These are phyloP conservation scores for Gasterosteus aculeatus DNA, from an alignment of 2,113 vertebrate genomes.

Conservation along the genomic window DNA sequence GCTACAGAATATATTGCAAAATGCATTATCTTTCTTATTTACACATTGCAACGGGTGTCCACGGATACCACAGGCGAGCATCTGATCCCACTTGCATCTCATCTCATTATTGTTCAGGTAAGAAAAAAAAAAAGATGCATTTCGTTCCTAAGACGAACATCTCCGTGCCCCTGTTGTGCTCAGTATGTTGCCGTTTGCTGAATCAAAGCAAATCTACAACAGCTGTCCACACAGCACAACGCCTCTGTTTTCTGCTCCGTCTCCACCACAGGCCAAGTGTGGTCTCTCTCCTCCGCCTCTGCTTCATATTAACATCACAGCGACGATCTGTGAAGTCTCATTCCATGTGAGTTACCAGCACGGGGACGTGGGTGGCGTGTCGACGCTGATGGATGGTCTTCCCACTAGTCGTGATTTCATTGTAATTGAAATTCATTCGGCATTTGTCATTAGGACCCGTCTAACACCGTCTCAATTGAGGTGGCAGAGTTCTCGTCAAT, in stretches of 20 bases:
- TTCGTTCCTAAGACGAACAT: background rate
- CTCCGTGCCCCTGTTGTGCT: background rate
- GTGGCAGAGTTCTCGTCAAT: background rate
- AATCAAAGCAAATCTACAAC: background rate
- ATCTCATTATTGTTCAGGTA: background rate
- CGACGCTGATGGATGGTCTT: slow-evolving; percentile 26
- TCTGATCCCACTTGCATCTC: background rate
- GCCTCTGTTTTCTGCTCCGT: background rate
- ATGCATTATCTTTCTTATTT: background rate
- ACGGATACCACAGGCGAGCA: background rate
- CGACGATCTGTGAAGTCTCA: slow-evolving; percentile 15
- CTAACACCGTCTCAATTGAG: background rate
- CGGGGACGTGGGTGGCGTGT: background rate
- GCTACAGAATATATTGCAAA: background rate
- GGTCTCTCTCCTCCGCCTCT: slow-evolving; percentile 5
- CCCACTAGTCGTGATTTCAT: too few relatives aligned
- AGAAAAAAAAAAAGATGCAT: background rate
- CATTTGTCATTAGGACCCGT: background rate
- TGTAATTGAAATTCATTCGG: background rate
- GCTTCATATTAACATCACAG: slow-evolving; percentile 7
- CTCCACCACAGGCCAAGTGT: background rate
- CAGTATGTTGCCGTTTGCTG: background rate
- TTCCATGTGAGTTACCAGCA: slow-evolving; percentile 26
- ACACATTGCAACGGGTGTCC: background rate
- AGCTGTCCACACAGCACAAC: slow-evolving; percentile 6